Evolutionary conservation across 2,797 vertebrate genomes (phyloP).

Genomic region (Girardinus metallicus): DNA sequence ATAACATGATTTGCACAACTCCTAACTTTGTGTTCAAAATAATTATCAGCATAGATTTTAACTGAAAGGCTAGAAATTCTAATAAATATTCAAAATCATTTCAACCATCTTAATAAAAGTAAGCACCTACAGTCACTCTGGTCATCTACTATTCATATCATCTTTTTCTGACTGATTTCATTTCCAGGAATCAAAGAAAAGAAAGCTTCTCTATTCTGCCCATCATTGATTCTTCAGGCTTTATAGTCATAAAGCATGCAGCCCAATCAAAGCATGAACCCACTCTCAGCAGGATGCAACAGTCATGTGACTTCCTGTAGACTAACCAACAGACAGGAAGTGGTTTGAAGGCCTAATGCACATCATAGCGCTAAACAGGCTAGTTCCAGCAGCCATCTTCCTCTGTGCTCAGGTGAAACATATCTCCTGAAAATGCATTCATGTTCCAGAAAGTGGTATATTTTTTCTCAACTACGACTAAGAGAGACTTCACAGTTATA

Average conservation of each 20-base stretch:
- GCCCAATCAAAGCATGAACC: constrained; percentile 50
- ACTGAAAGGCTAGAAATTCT: neutral
- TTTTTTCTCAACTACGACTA: neutral
- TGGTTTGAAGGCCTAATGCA: constrained; percentile 67
- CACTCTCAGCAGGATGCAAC: constrained; percentile 69
- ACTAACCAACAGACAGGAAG: constrained; percentile 75
- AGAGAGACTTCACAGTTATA: neutral
- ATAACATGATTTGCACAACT: neutral
- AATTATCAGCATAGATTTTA: neutral
- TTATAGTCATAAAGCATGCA: constrained; percentile 13
- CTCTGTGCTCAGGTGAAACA: constrained; percentile 41
- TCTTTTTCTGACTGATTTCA: neutral
- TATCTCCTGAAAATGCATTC: constrained; percentile 8
- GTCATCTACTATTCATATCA: neutral
- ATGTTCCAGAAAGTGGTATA: neutral
- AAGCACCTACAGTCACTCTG: neutral
- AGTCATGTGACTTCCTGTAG: constrained; percentile 79
- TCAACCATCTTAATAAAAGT: neutral
- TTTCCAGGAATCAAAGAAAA: constrained; percentile 8
- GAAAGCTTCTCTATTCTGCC: neutral
- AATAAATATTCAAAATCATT: constrained; percentile 3
- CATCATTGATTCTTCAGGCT: constrained; percentile 28
- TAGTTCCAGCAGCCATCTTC: constrained; percentile 32
- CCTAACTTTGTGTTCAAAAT: neutral
- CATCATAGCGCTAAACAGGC: constrained; percentile 53